phyloP scores from a whole-genome alignment of 1,140 invertebrate genomes.

The Lepidostoma basale region DNA sequence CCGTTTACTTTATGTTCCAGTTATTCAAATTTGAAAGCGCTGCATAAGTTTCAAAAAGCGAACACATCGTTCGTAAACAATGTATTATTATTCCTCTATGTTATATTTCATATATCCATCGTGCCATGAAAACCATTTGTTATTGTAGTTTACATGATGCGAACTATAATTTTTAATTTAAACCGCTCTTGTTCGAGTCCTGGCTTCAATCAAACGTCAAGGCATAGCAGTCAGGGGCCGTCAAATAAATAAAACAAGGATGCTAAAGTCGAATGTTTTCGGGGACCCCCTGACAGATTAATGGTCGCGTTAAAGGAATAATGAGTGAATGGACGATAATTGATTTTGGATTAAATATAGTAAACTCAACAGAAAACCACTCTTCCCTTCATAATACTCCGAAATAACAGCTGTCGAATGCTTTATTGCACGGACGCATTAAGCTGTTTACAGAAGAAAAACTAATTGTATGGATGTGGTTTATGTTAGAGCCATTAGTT shows the following conservation, averaged over 20 bases:
- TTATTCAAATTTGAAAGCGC: no score
- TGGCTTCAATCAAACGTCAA: conserved; percentile 20
- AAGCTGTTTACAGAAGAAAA: conserved; percentile 12
- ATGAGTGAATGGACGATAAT: conserved; percentile 35
- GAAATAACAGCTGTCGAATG: conserved; percentile 34
- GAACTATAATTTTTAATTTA: no score
- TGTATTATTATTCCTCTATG: no score
- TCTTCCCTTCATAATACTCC: conserved; percentile 2
- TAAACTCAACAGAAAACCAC: conserved; percentile 1
- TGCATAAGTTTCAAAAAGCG: no score
- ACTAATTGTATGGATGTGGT: no score
- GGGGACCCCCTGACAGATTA: conserved; percentile 30
- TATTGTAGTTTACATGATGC: no score
- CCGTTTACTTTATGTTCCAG: no score
- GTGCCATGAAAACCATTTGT: no score
- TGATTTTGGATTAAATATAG: conserved; percentile 27
- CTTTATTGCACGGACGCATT: conserved; percentile 27
- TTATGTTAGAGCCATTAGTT: no score
- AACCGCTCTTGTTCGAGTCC: background rate
- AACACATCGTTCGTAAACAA: no score
- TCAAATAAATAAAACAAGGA: conserved; percentile 10
- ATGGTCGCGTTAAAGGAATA: conserved; percentile 37
- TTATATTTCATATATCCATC: no score
- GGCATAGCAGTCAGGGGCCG: background rate
- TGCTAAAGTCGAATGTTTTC: background rate